Percentiles rank a stretch among this genome's conserved stretches.
These are phyloP conservation scores for Trypoxylus dichotomus DNA, from an alignment of 1,140 invertebrate genomes.

Conservation along the genomic window DNA sequence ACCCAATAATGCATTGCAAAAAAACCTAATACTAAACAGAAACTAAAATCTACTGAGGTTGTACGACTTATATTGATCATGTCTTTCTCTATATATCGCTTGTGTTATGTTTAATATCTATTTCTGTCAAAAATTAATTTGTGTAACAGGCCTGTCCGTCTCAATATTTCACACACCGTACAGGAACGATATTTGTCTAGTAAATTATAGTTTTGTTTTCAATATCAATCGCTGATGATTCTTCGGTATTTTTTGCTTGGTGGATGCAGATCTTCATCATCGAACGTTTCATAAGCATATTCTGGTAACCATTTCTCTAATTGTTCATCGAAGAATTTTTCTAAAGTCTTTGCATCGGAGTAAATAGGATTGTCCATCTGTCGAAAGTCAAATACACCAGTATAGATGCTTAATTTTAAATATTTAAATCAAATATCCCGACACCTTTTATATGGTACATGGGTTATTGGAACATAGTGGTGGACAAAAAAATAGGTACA, in stretches of 20 bases:
- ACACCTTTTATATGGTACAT: too few species aligned
- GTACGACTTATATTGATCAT: background rate
- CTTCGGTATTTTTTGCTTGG: conserved; percentile 61
- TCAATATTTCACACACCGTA: background rate
- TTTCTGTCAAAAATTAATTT: background rate
- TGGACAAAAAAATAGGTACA: too few species aligned
- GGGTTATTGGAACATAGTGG: too few species aligned
- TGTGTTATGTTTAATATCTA: background rate
- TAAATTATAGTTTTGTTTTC: background rate
- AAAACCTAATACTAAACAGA: background rate
- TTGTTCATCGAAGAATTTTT: conserved; percentile 83
- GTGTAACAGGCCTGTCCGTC: background rate
- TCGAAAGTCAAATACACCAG: conserved; percentile 41
- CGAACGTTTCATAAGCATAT: conserved; percentile 64
- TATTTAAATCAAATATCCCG: too few species aligned
- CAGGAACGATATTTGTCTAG: background rate
- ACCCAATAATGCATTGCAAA: conserved; percentile 11
- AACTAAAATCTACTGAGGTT: conserved; percentile 22
- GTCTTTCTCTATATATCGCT: background rate
- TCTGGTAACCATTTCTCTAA: conserved; percentile 79
- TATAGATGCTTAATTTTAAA: too few species aligned
- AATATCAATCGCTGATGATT: conserved; percentile 58
- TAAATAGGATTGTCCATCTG: conserved; percentile 84
- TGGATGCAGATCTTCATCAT: conserved; percentile 57
- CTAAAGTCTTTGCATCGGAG: conserved; percentile 78